Percentiles rank a stretch among this genome's conserved stretches.
phyloP scores from a whole-genome alignment of 2,113 vertebrate genomes.

The Chaenocephalus aceratus region DNA sequence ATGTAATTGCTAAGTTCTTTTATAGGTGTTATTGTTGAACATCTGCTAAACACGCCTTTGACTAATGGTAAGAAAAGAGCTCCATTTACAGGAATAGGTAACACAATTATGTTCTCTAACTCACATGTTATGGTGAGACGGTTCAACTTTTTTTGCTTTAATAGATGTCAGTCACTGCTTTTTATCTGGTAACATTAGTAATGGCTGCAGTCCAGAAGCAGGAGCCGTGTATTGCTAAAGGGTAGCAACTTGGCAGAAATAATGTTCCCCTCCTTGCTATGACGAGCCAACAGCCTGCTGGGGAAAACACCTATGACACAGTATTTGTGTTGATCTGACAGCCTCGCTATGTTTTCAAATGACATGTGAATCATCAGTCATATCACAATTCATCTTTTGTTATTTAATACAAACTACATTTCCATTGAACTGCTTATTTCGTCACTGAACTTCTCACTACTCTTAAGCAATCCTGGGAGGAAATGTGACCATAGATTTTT shows the following conservation, averaged over 20 bases:
- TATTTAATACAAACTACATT: no score
- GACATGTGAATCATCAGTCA: constrained; percentile 18
- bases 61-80: no score
- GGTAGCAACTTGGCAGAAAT: no score
- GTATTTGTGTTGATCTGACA: not conserved
- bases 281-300: not conserved
- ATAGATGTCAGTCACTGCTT: not conserved
- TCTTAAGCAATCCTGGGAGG: not conserved
- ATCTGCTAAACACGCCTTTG: not conserved
- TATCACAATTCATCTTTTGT: not conserved
- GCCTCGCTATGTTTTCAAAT: no score
- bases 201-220: not conserved
- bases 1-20: not conserved
- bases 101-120: not conserved
- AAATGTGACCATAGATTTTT: not conserved
- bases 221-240: no score
- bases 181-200: not conserved
- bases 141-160: not conserved
- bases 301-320: no score
- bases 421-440: not conserved
- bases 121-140: not conserved
- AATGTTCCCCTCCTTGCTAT: not conserved
- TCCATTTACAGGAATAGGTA: no score
- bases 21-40: not conserved
- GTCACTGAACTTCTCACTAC: not conserved